These are phyloP conservation scores for Microtus oregoni DNA, from an alignment of 2,113 vertebrate genomes.

Conservation along the genomic window DNA sequence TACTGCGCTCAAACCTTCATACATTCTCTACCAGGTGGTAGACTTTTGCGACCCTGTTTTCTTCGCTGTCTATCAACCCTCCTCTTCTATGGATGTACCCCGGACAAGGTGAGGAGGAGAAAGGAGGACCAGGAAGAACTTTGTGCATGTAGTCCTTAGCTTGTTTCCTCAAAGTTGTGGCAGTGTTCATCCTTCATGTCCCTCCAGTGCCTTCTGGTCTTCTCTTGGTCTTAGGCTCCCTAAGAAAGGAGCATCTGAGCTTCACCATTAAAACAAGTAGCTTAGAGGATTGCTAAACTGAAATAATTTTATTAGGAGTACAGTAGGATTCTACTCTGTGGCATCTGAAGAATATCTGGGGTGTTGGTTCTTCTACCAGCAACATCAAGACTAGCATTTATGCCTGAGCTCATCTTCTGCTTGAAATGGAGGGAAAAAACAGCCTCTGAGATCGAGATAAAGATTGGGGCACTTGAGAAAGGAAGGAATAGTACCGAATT, in stretches of 20 bases:
- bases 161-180: not conserved
- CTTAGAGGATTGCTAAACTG: not conserved
- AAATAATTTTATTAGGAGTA: conserved; percentile 32
- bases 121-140: not conserved
- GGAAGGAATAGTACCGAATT: not conserved
- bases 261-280: not conserved
- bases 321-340: not conserved
- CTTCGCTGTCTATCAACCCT: not conserved
- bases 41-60: not conserved
- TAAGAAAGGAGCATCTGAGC: not conserved
- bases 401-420: not conserved
- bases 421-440: not conserved
- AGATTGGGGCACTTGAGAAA: not conserved
- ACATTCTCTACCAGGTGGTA: not conserved
- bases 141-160: not conserved
- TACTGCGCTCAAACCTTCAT: not conserved
- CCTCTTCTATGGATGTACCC: not conserved
- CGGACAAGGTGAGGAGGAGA: not conserved
- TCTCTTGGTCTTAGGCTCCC: not conserved
- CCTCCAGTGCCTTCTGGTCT: not conserved
- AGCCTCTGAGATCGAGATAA: not conserved
- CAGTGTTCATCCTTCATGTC: not conserved
- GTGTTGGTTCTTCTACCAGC: not conserved
- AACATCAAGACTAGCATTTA: not conserved
- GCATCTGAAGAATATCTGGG: not conserved